Base-by-base conservation (phyloP, 2,888 invertebrate species). In the Xestia sexstrigata region DNA sequence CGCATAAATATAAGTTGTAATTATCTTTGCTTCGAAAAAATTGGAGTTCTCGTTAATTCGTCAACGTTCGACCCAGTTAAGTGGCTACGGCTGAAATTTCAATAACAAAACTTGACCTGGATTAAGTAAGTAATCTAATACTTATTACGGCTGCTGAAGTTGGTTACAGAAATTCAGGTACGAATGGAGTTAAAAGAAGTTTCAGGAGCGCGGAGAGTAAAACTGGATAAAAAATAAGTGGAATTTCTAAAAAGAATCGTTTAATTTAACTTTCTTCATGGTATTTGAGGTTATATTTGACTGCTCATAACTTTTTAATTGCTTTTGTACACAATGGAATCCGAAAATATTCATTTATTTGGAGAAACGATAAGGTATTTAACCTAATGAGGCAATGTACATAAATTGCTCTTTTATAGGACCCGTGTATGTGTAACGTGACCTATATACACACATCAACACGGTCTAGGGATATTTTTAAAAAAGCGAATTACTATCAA, bases 261-360 rank as follows among this genome's bases (percentile, higher is more conserved):
- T 76, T 30, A 47, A 76, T 76, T n/a, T 42, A 75, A 39, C 17
- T 30, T 76, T 76, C 13, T 60, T 26, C 8, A 1, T 39, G 17
- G 1, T 74, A n/a, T 49, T 35, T 62, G 47, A 76, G 39, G 26
- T 47, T 75, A 30, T 52, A 45, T 35, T 77, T 26, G 20, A 52
- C 11, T 66, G n/a, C 13, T 77, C 17, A 45, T 42, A 52, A 76
- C 49, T 66, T 76, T 55, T 52, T 65, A 49, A 76, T 65, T 52
- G 42, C 11, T 77, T 62, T 49, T n/a, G 65, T 9, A 20, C 30
- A 45, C 23, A 52, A 35, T 26, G 15, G 17, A 47, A 39, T 58
- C 7, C 15, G 47, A 20, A 42, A 30, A 42, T 63, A 42, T 63
- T 49, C 13, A 15, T 30, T 49, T 6, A 49, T 39, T 49, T 26